phyloP scores from a whole-genome alignment of 2,113 vertebrate genomes.

The Orientallactaga bullata region DNA sequence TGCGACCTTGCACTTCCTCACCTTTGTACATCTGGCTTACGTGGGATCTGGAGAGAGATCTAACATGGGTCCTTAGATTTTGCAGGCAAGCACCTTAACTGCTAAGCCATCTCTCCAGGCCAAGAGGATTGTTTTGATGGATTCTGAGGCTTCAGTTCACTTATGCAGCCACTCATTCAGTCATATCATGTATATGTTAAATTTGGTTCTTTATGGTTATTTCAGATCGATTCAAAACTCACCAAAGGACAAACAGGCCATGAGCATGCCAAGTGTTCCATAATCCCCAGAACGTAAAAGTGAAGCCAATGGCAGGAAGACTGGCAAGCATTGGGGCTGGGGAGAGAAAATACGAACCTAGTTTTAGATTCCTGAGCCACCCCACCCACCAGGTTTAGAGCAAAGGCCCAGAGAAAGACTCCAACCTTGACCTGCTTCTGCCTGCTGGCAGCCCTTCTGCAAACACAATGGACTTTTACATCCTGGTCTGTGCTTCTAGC shows the following conservation, averaged over 20 bases:
- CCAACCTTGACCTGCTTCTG: background rate
- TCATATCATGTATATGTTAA: background rate
- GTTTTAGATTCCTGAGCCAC: background rate
- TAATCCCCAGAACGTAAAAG: background rate
- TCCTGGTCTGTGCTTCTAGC: constrained; percentile 19
- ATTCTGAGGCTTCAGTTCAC: background rate
- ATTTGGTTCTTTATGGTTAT: background rate
- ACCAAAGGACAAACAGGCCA: background rate
- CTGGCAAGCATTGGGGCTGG: too few relatives aligned
- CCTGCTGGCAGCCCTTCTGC: constrained; percentile 3
- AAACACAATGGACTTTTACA: background rate
- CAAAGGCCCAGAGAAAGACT: background rate
- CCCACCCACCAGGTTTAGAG: background rate
- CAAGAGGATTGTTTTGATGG: background rate
- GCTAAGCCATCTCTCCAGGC: too few relatives aligned
- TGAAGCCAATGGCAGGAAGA: background rate
- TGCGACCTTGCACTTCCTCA: too few relatives aligned
- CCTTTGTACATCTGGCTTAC: too few relatives aligned
- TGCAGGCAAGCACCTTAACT: too few relatives aligned
- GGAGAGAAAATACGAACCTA: background rate
- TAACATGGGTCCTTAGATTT: too few relatives aligned
- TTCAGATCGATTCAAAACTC: background rate
- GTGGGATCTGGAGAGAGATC: too few relatives aligned
- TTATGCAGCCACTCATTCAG: background rate
- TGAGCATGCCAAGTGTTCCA: background rate